phyloP scores from a whole-genome alignment of 2,888 invertebrate genomes.

The Leucophenga montana region DNA sequence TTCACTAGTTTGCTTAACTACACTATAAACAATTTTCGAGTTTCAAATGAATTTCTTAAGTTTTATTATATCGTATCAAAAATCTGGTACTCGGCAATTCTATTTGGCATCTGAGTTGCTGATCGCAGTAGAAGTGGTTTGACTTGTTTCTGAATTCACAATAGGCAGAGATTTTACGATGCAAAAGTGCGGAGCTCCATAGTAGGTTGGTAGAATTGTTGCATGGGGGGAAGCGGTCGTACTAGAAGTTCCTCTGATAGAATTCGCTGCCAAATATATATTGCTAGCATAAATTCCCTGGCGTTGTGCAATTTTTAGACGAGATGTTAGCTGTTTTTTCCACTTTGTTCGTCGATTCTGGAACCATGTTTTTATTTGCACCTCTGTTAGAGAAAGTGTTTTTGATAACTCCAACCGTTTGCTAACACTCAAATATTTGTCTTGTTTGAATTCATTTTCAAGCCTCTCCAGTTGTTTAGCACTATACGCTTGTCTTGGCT shows the following conservation, averaged over 20 bases:
- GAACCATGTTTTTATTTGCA: constrained; percentile 58
- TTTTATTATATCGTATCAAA: too few relatives aligned
- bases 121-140: background rate
- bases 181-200: constrained; percentile 51
- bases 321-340: constrained; percentile 94
- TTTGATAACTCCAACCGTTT: constrained; percentile 95
- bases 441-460: constrained; percentile 94
- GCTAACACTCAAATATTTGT: constrained; percentile 96
- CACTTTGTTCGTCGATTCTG: constrained; percentile 90
- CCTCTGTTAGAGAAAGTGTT: constrained; percentile 77
- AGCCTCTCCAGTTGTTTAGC: constrained; percentile 92
- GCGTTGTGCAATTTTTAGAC: constrained; percentile 90
- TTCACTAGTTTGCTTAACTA: too few relatives aligned
- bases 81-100: too few relatives aligned
- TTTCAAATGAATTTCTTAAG: too few relatives aligned
- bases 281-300: constrained; percentile 80
- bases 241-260: constrained; percentile 55
- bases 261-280: constrained; percentile 76
- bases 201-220: constrained; percentile 48
- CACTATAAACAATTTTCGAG: too few relatives aligned
- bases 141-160: background rate
- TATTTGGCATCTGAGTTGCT: background rate
- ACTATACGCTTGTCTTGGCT: constrained; percentile 97
- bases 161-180: constrained; percentile 43
- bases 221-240: constrained; percentile 38